Percentiles rank a stretch among this genome's conserved stretches.
Conservation (phyloP, 2,888 invertebrate genomes). For the Rotaria socialis region DNA sequence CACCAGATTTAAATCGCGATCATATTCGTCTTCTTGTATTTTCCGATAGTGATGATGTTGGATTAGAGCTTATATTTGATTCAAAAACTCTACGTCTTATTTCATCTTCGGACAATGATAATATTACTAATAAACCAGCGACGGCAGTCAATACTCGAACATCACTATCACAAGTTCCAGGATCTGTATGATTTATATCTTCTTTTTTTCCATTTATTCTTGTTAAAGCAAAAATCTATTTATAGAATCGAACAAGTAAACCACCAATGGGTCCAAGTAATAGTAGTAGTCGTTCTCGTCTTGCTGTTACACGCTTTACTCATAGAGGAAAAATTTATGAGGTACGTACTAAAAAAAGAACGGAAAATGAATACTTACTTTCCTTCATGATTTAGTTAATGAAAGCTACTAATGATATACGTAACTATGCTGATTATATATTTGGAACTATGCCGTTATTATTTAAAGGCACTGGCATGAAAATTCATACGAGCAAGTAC, state of each 20-base stretch:
- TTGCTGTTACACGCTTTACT: not conserved
- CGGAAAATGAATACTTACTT: not conserved
- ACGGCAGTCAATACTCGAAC: not conserved
- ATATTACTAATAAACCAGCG: not conserved
- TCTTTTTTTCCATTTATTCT: not conserved
- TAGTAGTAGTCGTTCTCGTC: not conserved
- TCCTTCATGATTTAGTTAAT: not conserved
- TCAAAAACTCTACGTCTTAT: not conserved
- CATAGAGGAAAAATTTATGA: not conserved
- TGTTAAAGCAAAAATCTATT: no score
- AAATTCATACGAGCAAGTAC: not conserved
- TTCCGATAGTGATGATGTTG: not conserved
- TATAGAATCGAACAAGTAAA: not conserved
- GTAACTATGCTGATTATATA: not conserved
- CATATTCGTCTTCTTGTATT: not conserved
- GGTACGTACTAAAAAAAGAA: not conserved
- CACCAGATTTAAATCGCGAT: not conserved
- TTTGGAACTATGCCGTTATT: conserved; percentile 8
- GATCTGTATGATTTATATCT: not conserved
- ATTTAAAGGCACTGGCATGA: not conserved
- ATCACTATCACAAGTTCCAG: not conserved
- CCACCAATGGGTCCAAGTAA: not conserved
- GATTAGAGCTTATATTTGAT: not conserved
- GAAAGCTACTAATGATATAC: not conserved
- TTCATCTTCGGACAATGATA: not conserved